Conservation (phyloP, 2,888 invertebrate species). For the Gandaritis pyraliata region DNA sequence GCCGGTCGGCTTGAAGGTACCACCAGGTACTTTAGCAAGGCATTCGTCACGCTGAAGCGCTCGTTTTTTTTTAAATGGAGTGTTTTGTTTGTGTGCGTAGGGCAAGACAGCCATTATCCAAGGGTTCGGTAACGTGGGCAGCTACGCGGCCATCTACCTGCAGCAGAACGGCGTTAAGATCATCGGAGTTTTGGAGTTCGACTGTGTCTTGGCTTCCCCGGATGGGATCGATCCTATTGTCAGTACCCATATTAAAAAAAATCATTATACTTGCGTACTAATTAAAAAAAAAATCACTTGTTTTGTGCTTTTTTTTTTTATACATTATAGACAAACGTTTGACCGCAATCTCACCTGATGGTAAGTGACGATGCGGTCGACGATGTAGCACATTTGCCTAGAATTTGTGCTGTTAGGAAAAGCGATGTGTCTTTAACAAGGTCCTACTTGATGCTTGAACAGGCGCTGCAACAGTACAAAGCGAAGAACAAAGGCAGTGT, state of each 20-base stretch:
- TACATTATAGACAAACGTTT: too few relatives aligned
- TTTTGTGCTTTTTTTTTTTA: too few relatives aligned
- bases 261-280: too few relatives aligned
- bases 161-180: slow-evolving; percentile 88
- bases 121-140: slow-evolving; percentile 93
- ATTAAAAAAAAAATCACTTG: too few relatives aligned
- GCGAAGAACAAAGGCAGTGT: slow-evolving; percentile 82
- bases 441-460: background rate
- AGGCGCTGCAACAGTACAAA: slow-evolving; percentile 75
- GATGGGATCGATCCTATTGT: slow-evolving; percentile 85
- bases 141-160: slow-evolving; percentile 88
- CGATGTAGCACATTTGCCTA: too few relatives aligned
- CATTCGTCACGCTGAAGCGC: too few relatives aligned
- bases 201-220: slow-evolving; percentile 86
- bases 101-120: slow-evolving; percentile 92
- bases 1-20: slow-evolving; percentile 71
- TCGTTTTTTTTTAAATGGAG: background rate
- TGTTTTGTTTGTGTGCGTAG: slow-evolving; percentile 24
- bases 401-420: too few relatives aligned
- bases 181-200: slow-evolving; percentile 88
- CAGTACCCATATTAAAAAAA: too few relatives aligned
- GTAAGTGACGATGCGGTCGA: too few relatives aligned
- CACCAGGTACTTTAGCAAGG: too few relatives aligned
- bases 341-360: too few relatives aligned
- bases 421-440: too few relatives aligned